Base-by-base conservation (phyloP, 2,797 vertebrate genomes). In the Clarias laeviceps region DNA sequence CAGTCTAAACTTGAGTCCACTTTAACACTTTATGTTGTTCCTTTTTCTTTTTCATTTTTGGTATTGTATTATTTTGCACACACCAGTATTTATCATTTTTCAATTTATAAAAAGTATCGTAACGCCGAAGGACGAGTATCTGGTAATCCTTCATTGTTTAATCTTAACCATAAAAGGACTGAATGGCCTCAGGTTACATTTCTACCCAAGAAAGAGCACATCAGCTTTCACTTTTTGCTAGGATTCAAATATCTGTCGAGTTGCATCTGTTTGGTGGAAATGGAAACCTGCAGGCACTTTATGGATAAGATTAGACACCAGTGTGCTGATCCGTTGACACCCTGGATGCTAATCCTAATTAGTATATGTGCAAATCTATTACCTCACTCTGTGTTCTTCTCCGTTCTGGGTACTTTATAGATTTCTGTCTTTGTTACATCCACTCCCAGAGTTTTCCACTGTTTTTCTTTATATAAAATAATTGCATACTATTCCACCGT, bases 271-370 rank as follows among this genome's bases (percentile, higher is more conserved):
- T 62, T 37, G 6, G 12, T n/a, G 8, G 22, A 22, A 78, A 37
- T 15, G 40, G 56, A 61, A 78, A 78, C 76, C 57, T n/a, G 57
- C 76, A 40, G 57, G 32, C 5, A 3, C 9, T 45, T 64, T 18
- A 27, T 45, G 18, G 15, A 65, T 45, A 62, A 27, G 59, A 79
- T 62, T 45, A 62, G 24, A 79, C 34, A 20, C 61, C 78, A 27
- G 37, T 45, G 37, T 61, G 57, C 34, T n/a, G 32, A 79, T 62
- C 24, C n/a, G 12, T 27, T 80, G 62, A n/a, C 62, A 32, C 50
- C 78, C 40, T 54, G 62, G 34, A 64, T 57, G 59, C 57, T 79
- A 79, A 79, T 80, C 59, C 34, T 45, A 15, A 80, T 80, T 80
- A 80, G 59, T 24, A 64, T 45, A 24, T 11, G 24, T 65, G 61